Evolutionary conservation across 2,888 invertebrate genomes (phyloP), one percentile per base, ranked within the genome.

Genomic region (Drosophila robusta): DNA sequence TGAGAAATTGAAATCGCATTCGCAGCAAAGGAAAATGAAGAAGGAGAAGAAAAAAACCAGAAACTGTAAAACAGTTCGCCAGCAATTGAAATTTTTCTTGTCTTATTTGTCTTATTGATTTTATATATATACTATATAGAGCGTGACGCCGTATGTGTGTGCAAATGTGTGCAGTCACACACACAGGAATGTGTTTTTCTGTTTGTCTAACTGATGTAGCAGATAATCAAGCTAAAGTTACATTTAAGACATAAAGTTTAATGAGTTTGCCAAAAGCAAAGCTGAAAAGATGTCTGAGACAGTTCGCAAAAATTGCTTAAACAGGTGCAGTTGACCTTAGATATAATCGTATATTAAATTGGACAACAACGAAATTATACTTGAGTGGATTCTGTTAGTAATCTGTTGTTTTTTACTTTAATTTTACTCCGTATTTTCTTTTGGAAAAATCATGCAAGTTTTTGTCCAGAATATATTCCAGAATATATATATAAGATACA

Each of bases 1-100:
- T 83, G 83, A 83, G 84, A 80, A 83, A 83, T 88, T 88, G 83
- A 84, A 83, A 88, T 83, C 83, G 89, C 83, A 83, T 87, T 88
- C 71, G 42, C 22, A 74, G 75, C 80, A 26, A 42, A 41, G 47
- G 62, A 41, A 60, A 55, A 67, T 41, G 56, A 24, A 41, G 50
- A 51, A 16, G 58, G 41, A 45, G 41, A 55, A 49, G 22, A 29
- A 44, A 54, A 32, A 47, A 54, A 22, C 22, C 44, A 57, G 47
- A 62, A 70, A 76, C 69, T 60, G 78, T 65, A 36, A 51, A 55
- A 55, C 54, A 64, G 18, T 74, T 66, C 41, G 41, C 36, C 45
- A 73, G 66, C 61, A 50, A 72, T 49, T 67, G 54, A 66, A 87
- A 84, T 60, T 63, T 77, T 77, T 63, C 70, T 81, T 61, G 62